Conservation (phyloP, 2,113 vertebrate genomes). For the Paraplagusia blochii region DNA sequence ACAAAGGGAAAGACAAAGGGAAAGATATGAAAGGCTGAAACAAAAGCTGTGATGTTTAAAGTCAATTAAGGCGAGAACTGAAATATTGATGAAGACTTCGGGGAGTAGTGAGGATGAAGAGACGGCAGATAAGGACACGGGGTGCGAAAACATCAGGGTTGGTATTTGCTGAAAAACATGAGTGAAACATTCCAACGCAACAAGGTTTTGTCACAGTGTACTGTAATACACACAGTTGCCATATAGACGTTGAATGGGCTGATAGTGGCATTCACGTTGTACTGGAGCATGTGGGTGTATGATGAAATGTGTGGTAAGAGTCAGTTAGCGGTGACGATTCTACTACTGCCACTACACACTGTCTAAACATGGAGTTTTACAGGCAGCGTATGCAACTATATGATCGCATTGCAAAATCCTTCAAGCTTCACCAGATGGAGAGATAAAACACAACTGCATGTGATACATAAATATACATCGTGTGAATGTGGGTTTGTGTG, state of each 20-base stretch:
- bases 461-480: neutral
- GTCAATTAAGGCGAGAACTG: neutral
- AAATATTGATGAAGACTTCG: too few relatives aligned
- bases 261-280: conserved; percentile 21
- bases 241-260: conserved; percentile 15
- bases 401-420: too few relatives aligned
- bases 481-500: neutral
- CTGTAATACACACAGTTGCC: conserved; percentile 5
- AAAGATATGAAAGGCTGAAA: conserved; percentile 45
- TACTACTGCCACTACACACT: conserved; percentile 22
- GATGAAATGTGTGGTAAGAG: conserved; percentile 66
- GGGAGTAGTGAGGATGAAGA: too few relatives aligned
- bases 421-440: too few relatives aligned
- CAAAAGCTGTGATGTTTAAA: conserved; percentile 31
- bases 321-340: conserved; percentile 41
- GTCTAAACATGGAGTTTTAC: conserved; percentile 14
- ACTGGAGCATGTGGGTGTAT: conserved; percentile 31
- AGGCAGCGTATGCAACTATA: neutral
- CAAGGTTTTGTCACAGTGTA: neutral
- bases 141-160: conserved; percentile 5
- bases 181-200: too few relatives aligned
- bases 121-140: neutral
- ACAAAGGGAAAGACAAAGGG: conserved; percentile 5
- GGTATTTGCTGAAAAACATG: too few relatives aligned
- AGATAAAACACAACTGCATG: neutral